These are phyloP conservation scores for Lottia scabra DNA, from an alignment of 2,888 invertebrate genomes.

Conservation along the genomic window DNA sequence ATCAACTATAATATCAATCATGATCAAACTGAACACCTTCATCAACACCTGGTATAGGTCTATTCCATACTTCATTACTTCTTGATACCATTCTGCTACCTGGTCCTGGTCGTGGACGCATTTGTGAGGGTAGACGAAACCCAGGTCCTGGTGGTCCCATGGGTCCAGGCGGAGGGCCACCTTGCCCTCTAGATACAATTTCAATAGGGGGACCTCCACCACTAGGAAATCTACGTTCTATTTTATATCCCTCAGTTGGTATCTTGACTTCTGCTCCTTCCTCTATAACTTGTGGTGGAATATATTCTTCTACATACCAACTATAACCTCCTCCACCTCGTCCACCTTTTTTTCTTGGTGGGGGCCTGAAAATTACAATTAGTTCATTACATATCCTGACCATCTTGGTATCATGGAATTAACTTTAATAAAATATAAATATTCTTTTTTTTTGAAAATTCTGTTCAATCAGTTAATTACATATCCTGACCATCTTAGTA, in stretches of 20 bases:
- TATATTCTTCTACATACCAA: conserved; percentile 4
- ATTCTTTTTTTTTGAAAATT: too few relatives aligned
- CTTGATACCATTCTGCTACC: background rate
- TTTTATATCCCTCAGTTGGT: background rate
- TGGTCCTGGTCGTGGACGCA: background rate
- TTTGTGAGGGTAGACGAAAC: background rate
- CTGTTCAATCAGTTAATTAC: too few relatives aligned
- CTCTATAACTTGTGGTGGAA: background rate
- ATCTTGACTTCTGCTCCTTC: background rate
- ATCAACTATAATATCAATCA: background rate
- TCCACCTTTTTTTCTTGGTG: too few relatives aligned
- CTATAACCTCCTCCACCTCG: conserved; percentile 1
- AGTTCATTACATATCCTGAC: too few relatives aligned
- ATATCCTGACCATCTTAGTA: too few relatives aligned
- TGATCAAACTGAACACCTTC: background rate
- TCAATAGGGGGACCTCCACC: background rate
- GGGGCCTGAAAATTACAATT: too few relatives aligned
- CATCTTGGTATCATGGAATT: too few relatives aligned
- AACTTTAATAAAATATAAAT: too few relatives aligned
- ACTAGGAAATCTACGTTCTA: background rate
- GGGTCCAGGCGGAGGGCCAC: background rate
- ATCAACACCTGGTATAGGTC: background rate
- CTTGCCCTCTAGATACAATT: background rate
- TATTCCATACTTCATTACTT: background rate
- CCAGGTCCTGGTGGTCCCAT: background rate